Evolutionary conservation across 2,113 vertebrate genomes (phyloP).

Genomic region (Eidolon helvum): DNA sequence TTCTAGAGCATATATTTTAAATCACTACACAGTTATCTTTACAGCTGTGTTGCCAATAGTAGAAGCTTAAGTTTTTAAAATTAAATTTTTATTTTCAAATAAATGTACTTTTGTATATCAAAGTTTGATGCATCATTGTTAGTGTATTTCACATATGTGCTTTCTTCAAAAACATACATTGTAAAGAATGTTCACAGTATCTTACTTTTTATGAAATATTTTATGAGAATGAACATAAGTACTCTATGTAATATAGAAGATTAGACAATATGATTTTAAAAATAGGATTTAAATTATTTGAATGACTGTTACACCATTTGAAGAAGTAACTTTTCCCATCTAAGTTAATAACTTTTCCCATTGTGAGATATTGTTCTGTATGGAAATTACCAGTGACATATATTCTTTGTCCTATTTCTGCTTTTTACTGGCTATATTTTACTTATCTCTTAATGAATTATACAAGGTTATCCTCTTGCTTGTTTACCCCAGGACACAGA

Average conservation of each 20-base stretch:
- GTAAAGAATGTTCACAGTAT: background rate
- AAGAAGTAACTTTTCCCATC: slow-evolving; percentile 22
- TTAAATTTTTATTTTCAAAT: slow-evolving; percentile 10
- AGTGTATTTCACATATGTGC: background rate
- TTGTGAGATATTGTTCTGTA: background rate
- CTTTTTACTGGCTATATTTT: background rate
- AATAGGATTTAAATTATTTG: background rate
- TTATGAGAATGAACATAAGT: background rate
- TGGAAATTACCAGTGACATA: background rate
- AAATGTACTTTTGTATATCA: background rate
- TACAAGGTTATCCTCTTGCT: background rate
- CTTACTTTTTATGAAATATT: background rate
- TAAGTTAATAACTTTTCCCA: background rate
- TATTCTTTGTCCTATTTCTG: background rate
- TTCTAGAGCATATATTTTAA: background rate
- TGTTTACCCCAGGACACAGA: background rate
- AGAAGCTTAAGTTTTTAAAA: background rate
- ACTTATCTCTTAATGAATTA: background rate
- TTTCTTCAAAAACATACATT: background rate
- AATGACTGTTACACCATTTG: background rate
- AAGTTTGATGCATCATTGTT: background rate
- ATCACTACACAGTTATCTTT: background rate
- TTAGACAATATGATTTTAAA: background rate
- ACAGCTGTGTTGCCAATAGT: background rate
- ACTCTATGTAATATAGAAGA: background rate